Evolutionary conservation across 2,113 vertebrate species (phyloP).

Genomic region (Oceanites oceanicus): DNA sequence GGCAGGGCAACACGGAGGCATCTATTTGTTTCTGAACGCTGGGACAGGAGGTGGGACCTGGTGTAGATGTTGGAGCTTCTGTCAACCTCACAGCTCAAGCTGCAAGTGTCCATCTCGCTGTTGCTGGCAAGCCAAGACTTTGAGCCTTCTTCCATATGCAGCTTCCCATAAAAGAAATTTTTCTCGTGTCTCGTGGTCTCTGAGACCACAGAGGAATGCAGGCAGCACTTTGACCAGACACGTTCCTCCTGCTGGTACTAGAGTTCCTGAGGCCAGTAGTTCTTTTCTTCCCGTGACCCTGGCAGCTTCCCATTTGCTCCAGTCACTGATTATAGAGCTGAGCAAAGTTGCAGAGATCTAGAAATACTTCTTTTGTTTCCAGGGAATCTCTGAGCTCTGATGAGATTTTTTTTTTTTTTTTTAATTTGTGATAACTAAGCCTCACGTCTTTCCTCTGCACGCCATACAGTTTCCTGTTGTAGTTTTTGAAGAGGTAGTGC

Average conservation of each 20-base stretch:
- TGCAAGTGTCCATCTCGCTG: neutral
- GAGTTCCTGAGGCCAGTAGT: neutral
- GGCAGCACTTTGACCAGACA: neutral
- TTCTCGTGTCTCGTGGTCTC: neutral
- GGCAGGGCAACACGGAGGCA: rapidly evolving
- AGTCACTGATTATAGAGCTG: neutral
- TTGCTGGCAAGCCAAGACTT: neutral
- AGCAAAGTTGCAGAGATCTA: neutral
- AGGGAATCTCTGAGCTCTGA: neutral
- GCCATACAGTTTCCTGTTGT: neutral
- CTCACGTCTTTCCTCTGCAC: neutral
- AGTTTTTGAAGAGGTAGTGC: neutral
- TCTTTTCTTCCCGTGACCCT: neutral
- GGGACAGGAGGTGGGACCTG: neutral
- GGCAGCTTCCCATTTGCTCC: neutral
- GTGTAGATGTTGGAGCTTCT: neutral
- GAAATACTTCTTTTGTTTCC: neutral
- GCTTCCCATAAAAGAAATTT: neutral
- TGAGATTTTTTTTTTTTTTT: neutral
- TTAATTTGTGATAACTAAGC: neutral
- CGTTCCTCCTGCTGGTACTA: neutral
- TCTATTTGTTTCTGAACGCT: neutral
- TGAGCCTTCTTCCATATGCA: neutral
- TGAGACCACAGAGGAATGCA: neutral
- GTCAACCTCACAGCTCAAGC: neutral